phyloP scores from a whole-genome alignment of 1,140 invertebrate species.

The Formica exsecta region DNA sequence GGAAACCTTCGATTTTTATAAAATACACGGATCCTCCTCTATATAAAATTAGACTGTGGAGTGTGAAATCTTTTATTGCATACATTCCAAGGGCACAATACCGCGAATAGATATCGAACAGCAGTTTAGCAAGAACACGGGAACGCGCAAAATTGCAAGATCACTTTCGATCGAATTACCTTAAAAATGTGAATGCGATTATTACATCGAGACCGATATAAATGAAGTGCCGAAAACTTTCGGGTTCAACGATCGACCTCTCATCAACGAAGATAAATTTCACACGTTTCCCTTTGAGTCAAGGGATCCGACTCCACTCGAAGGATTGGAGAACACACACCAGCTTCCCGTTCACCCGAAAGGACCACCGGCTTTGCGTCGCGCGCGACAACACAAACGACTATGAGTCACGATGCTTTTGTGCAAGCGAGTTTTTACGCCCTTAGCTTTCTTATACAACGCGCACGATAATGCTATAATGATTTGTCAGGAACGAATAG shows the following conservation, averaged over 20 bases:
- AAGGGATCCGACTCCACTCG: not conserved
- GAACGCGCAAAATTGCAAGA: not conserved
- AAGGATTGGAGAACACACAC: not conserved
- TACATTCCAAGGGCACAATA: not conserved
- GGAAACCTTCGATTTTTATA: too few species aligned
- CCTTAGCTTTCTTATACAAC: conserved; percentile 33
- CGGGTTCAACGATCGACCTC: not conserved
- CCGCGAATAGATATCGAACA: not conserved
- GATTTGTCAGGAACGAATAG: conserved; percentile 69
- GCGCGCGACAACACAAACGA: not conserved
- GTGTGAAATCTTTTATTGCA: too few species aligned
- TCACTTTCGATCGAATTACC: not conserved
- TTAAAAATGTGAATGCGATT: not conserved
- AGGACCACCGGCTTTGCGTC: not conserved
- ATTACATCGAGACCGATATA: not conserved
- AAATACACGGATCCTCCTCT: too few species aligned
- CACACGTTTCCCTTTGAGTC: not conserved
- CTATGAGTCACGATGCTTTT: conserved; percentile 35
- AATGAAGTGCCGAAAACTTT: not conserved
- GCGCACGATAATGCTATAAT: conserved; percentile 67
- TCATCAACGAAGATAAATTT: conserved; percentile 15
- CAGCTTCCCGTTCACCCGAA: not conserved
- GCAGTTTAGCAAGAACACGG: not conserved
- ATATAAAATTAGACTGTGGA: too few species aligned
- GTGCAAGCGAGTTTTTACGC: conserved; percentile 19